Evolutionary conservation across 2,113 vertebrate species (phyloP), one percentile per base, ranked within the genome.

Genomic region (Atrichornis clamosus): DNA sequence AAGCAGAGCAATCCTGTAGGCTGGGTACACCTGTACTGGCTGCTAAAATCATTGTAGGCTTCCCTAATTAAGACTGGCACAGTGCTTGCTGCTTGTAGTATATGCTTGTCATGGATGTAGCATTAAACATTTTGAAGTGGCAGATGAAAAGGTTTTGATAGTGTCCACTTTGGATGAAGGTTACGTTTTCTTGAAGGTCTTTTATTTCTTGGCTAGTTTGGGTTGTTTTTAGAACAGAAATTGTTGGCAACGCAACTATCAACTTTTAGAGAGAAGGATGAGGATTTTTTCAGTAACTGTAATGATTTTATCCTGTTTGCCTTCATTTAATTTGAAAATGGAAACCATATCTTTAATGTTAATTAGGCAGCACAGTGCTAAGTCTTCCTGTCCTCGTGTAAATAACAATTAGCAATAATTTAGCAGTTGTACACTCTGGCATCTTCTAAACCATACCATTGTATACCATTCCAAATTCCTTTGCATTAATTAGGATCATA

Each of bases 381-480:
- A 97, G 97, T 98, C 97, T 98, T 98, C 97, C 95, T 98, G 97
- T 97, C 98, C 98, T 96, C 50, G 6, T 96, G 95, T 98, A 98
- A 98, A 98, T 98, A 98, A 98, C 97, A 98, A 98, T 98, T 98
- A 98, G 96, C 96, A 98, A 98, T 98, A 97, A 98, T 98, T 98
- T 97, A 98, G 97, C 98, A 98, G 96, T 98, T 98, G 94, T 98
- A 97, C 93, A 97, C 97, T 96, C 97, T 98, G 98, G 97, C 98
- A 97, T 98, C 97, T 98, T 97, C 95, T 97, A 97, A 98, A 79
- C 96, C 96, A 97, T 97, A 98, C 96, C 93, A 98, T 97, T 98
- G 97, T 98, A 98, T 98, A 97, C 96, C 87, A 98, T 97, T 98
- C 98, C 97, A 97, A 98, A 97, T 98, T 98, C 97, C 97, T 98